Percentiles rank a stretch among this genome's conserved stretches.
Evolutionary conservation across 2,888 invertebrate genomes (phyloP).

Genomic region (Metalampra italica): DNA sequence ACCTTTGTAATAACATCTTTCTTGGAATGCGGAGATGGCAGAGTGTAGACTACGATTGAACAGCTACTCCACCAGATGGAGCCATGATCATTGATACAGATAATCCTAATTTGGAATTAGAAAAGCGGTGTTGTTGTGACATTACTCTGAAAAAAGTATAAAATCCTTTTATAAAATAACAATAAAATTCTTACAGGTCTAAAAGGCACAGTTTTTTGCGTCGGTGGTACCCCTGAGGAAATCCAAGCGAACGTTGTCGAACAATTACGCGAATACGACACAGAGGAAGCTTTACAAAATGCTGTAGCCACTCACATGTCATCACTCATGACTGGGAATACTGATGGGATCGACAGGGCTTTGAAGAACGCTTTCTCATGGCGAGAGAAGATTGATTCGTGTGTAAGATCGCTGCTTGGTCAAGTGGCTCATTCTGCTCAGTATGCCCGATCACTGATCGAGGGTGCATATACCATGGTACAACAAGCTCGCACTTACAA

Average conservation of each 20-base stretch:
- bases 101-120: no score
- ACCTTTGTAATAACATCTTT: no score
- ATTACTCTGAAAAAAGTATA: no score
- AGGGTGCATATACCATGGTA: constrained; percentile 33
- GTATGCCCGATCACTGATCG: constrained; percentile 37
- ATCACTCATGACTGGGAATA: constrained; percentile 28
- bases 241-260: constrained; percentile 27
- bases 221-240: constrained; percentile 44
- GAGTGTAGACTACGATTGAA: no score
- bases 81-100: no score
- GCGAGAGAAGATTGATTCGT: constrained; percentile 29
- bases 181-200: no score
- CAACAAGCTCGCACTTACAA: constrained; percentile 19
- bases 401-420: constrained; percentile 36
- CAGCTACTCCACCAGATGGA: no score
- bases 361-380: constrained; percentile 20
- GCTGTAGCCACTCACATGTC: constrained; percentile 43
- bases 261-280: constrained; percentile 25
- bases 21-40: no score
- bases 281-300: constrained; percentile 36
- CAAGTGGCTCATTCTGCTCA: constrained; percentile 43
- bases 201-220: constrained; percentile 45
- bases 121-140: no score
- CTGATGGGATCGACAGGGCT: constrained; percentile 16
- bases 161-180: no score